phyloP scores from a whole-genome alignment of 2,888 invertebrate genomes.

The Empis stercorea region DNA sequence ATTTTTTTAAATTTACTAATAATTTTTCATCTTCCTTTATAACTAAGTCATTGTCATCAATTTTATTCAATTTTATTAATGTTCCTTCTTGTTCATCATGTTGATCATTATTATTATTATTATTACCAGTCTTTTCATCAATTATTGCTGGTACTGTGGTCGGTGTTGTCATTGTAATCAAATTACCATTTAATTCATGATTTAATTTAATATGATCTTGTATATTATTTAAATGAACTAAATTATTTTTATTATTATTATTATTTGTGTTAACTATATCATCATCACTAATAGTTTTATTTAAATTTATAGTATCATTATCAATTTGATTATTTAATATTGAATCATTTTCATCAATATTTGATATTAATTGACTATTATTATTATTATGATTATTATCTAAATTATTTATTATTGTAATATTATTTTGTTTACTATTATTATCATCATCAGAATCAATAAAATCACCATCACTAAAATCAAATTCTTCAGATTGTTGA shows the following conservation, averaged over 20 bases:
- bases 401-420: too few species aligned
- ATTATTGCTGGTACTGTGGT: background rate
- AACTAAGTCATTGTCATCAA: background rate
- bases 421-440: conserved; percentile 5
- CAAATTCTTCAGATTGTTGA: conserved; percentile 17
- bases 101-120: background rate
- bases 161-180: background rate
- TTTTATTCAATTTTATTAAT: background rate
- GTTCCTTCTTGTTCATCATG: background rate
- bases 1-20: conserved; percentile 1
- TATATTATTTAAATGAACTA: background rate
- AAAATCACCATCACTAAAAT: conserved; percentile 26
- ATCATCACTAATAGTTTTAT: background rate
- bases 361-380: too few species aligned
- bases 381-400: too few species aligned
- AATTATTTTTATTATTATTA: background rate
- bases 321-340: too few species aligned
- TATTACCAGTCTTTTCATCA: background rate
- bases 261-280: background rate
- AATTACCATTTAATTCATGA: background rate
- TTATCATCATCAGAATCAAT: conserved; percentile 17
- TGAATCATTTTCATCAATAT: too few species aligned
- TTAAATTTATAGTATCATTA: too few species aligned
- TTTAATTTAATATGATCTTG: background rate
- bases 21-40: background rate